Evolutionary conservation across 2,888 invertebrate species (phyloP), one percentile per base, ranked within the genome.

Genomic region (Frankliniella fusca): DNA sequence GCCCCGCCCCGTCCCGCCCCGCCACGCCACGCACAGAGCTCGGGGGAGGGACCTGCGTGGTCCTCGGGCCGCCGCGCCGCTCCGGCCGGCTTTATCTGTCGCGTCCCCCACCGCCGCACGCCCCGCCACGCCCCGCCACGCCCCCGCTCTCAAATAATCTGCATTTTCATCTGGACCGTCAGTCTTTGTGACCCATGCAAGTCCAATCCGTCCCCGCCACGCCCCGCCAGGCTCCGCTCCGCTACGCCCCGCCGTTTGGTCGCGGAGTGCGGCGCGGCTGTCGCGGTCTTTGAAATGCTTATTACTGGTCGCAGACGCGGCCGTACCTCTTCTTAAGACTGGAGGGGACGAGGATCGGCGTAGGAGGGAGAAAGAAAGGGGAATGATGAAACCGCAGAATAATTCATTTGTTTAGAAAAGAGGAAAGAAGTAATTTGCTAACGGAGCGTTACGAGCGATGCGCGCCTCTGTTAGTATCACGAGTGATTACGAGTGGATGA

Each of bases 111-210:
- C 54, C 54, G 12, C 54, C 54, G 2, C 38, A 38, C 38, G 38
- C 54, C 18, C 54, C 54, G 12, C 54, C 54, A 15, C 54, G 15
- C 18, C 54, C 54, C 18, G 15, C 54, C 18, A 12, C 54, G 12
- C 61, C 61, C 15, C 61, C 61, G 61, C 54, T 54, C 61, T 61
- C 61, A 61, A 61, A 61, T 76, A 76, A 76, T 76, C 70, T 76
- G 70, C 70, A 76, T 76, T 76, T 76, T 27, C 70, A 76, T 61
- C 61, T 61, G 20, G 61, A n/a, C 61, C 61, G 61, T 76, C 70
- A 76, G 70, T 76, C 70, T 76, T 76, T 76, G 70, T 76, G 70
- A 23, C 23, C 23, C 70, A 76, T 76, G 70, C 70, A 76, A 76
- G 70, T 76, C 70, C 70, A 76, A 76, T 76, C 27, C 70, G 70